Percentiles rank a stretch among this genome's conserved stretches.
phyloP scores from a whole-genome alignment of 2,113 vertebrate species.

The Hiodon tergisus region DNA sequence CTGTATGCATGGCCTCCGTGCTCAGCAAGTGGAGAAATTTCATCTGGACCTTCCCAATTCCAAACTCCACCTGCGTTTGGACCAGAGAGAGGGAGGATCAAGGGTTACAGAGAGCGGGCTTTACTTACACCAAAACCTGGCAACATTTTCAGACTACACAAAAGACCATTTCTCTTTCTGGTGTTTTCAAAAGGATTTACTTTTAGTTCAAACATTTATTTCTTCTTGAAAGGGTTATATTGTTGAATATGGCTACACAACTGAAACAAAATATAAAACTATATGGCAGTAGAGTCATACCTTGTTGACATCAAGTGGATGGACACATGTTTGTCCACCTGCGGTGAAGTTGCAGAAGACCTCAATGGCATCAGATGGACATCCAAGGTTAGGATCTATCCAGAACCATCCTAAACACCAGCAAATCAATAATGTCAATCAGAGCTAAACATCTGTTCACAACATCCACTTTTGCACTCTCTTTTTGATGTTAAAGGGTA shows the following conservation, averaged over 20 bases:
- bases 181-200: too few species aligned
- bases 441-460: background rate
- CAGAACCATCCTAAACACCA: conserved; percentile 82
- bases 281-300: conserved; percentile 47
- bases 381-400: conserved; percentile 96
- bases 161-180: background rate
- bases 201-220: too few species aligned
- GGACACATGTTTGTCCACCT: conserved; percentile 92
- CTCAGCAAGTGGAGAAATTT: conserved; percentile 97
- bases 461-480: background rate
- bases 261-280: background rate
- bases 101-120: background rate
- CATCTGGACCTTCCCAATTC: conserved; percentile 89
- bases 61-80: conserved; percentile 74
- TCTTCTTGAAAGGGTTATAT: too few species aligned
- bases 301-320: conserved; percentile 77
- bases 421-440: background rate
- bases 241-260: too few species aligned
- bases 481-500: background rate
- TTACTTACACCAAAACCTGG: conserved; percentile 5
- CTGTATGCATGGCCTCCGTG: conserved; percentile 78
- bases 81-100: conserved; percentile 34
- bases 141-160: background rate
- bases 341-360: conserved; percentile 97
- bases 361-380: conserved; percentile 87